Conservation (phyloP, 2,888 invertebrate species). For the Drosophila subsilvestris region DNA sequence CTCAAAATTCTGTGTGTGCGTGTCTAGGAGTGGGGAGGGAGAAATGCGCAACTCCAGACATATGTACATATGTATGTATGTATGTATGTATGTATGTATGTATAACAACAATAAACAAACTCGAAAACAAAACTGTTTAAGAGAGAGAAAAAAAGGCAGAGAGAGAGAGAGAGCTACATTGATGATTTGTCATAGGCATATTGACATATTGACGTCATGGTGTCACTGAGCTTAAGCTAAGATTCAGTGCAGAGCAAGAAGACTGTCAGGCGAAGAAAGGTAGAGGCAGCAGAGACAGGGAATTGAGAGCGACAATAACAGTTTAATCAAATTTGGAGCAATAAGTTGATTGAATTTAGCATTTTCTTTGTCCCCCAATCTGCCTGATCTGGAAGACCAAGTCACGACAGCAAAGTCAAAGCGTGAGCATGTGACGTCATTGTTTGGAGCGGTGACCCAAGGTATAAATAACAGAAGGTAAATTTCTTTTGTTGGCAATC, state of each 20-base stretch:
- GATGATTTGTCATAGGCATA: conserved; percentile 37
- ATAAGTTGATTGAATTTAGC: neutral
- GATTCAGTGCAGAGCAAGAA: neutral
- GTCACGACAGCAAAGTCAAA: conserved; percentile 6
- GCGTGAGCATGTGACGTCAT: conserved; percentile 37
- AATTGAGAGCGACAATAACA: neutral
- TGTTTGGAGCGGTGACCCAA: conserved; percentile 46
- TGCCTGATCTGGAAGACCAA: neutral
- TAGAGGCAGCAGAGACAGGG: neutral
- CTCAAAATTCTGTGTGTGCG: conserved; percentile 35
- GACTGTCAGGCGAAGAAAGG: neutral
- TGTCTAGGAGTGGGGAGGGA: neutral
- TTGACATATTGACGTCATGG: conserved; percentile 42
- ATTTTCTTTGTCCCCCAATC: neutral
- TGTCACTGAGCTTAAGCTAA: neutral
- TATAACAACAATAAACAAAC: too few species aligned
- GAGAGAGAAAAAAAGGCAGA: neutral
- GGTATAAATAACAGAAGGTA: neutral
- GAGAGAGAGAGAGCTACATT: conserved; percentile 9
- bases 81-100: too few species aligned
- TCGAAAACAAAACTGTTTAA: conserved; percentile 2
- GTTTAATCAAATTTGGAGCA: neutral
- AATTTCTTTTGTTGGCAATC: too few species aligned
- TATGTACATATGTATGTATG: neutral
- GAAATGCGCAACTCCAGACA: conserved; percentile 37